These are phyloP conservation scores for Enteromius trimaculatus DNA, from an alignment of 2,797 vertebrate genomes.

Conservation along the genomic window DNA sequence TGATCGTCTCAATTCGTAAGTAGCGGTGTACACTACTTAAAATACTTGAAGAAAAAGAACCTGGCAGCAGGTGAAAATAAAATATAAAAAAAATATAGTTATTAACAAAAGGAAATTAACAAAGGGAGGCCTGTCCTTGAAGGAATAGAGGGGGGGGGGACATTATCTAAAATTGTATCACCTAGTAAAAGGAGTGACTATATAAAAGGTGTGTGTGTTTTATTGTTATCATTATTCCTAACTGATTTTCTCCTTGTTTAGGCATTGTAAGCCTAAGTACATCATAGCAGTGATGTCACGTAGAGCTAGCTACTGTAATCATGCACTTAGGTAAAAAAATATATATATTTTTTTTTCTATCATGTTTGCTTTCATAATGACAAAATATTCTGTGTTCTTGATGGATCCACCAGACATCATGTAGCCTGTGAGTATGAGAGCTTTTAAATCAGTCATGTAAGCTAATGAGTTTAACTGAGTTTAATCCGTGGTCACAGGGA, in stretches of 20 bases:
- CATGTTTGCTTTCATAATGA: neutral
- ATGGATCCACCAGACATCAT: neutral
- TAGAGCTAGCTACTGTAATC: too few species aligned
- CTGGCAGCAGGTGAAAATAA: constrained; percentile 3
- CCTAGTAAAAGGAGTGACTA: too few species aligned
- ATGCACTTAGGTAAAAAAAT: too few species aligned
- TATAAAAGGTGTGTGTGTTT: too few species aligned
- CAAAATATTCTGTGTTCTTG: neutral
- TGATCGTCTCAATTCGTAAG: neutral
- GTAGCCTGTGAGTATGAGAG: neutral
- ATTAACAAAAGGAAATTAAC: neutral
- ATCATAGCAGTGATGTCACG: too few species aligned
- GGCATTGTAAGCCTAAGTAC: too few species aligned
- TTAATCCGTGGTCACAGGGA: neutral
- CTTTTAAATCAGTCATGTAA: neutral
- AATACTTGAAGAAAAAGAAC: neutral
- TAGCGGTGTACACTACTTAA: too few species aligned
- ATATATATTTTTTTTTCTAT: neutral
- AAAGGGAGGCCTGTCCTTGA: too few species aligned
- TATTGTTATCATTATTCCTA: too few species aligned
- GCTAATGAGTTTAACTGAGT: neutral
- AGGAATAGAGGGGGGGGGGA: too few species aligned
- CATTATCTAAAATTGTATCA: too few species aligned
- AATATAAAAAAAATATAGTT: constrained; percentile 10
- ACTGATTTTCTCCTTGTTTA: too few species aligned